These are phyloP conservation scores for Didymodactylos carnosus DNA, from an alignment of 2,888 invertebrate species.

Conservation along the genomic window DNA sequence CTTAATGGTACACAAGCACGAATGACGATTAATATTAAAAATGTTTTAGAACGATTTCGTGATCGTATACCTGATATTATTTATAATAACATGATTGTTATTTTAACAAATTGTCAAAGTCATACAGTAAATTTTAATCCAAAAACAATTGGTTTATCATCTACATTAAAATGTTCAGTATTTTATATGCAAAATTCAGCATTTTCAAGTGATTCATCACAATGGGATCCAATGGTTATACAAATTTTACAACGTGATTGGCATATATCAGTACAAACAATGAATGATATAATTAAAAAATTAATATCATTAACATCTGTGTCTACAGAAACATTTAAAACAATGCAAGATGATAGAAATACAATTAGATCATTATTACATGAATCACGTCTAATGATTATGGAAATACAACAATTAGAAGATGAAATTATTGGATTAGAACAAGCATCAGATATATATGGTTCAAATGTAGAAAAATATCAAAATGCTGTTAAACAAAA, in stretches of 20 bases:
- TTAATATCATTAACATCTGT: neutral
- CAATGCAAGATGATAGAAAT: neutral
- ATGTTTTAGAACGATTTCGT: neutral
- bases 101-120: neutral
- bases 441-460: neutral
- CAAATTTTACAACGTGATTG: neutral
- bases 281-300: neutral
- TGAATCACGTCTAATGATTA: neutral
- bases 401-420: neutral
- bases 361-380: neutral
- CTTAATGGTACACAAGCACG: neutral
- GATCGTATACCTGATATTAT: neutral
- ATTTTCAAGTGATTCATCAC: neutral
- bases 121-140: slow-evolving; percentile 1
- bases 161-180: neutral
- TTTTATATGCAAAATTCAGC: neutral
- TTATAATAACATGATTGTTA: neutral
- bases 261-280: neutral
- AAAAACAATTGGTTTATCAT: neutral
- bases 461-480: neutral
- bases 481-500: too few relatives aligned
- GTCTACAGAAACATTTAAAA: neutral
- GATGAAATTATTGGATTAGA: neutral
- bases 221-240: neutral
- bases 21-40: neutral